phyloP scores from a whole-genome alignment of 2,797 vertebrate species.

The Sebastes baramenuke region DNA sequence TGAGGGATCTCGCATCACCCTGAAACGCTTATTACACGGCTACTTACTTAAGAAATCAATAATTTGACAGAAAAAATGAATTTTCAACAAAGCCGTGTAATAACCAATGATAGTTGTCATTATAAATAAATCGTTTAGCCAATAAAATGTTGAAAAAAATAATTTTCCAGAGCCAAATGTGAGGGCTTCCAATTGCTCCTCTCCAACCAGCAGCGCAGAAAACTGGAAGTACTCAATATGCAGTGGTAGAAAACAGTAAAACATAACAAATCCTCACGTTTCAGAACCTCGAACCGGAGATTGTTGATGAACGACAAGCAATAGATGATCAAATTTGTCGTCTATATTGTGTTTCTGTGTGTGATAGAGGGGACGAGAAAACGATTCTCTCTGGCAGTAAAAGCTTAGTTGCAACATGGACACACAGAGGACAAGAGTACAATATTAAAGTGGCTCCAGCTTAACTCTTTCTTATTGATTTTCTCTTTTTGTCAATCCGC shows the following conservation, averaged over 20 bases:
- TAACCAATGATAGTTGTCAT: too few relatives aligned
- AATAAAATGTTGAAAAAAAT: too few relatives aligned
- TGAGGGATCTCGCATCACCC: rapidly evolving
- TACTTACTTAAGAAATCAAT: too few relatives aligned
- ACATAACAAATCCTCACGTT: neutral
- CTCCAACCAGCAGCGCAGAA: neutral
- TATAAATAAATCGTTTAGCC: too few relatives aligned
- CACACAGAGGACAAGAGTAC: slow-evolving; percentile 8
- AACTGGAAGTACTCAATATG: neutral
- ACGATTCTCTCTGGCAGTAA: neutral
- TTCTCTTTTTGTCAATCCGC: slow-evolving; percentile 36
- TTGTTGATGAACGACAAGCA: neutral
- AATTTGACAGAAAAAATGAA: too few relatives aligned
- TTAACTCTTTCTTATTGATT: slow-evolving; percentile 48
- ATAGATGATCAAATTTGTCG: rapidly evolving
- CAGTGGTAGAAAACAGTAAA: neutral
- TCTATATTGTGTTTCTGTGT: neutral
- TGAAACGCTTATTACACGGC: too few relatives aligned
- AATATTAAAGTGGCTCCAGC: slow-evolving; percentile 31
- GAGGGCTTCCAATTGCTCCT: neutral
- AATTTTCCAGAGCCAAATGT: neutral
- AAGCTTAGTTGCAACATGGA: neutral
- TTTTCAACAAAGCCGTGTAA: too few relatives aligned
- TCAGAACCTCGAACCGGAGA: neutral
- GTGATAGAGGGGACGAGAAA: neutral